phyloP scores from a whole-genome alignment of 2,888 invertebrate genomes.

The Andricus curvator region DNA sequence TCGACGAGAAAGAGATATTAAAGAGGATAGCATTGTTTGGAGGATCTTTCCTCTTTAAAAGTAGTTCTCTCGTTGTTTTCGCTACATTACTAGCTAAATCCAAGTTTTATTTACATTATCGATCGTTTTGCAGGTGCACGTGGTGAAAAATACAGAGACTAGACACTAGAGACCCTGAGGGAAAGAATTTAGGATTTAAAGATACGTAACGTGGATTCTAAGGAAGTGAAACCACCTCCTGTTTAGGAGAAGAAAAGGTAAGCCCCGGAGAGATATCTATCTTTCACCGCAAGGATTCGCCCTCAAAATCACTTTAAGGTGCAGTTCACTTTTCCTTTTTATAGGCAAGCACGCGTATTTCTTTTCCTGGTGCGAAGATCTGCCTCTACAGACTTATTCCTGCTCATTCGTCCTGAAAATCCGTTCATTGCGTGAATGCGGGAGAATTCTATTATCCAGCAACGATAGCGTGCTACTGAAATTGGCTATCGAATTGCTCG shows the following conservation, averaged over 20 bases:
- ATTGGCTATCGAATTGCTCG: constrained; percentile 35
- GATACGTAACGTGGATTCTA: constrained; percentile 43
- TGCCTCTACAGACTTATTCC: constrained; percentile 13
- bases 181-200: constrained; percentile 46
- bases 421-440: constrained; percentile 23
- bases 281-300: constrained; percentile 45
- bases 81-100: background rate
- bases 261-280: constrained; percentile 45
- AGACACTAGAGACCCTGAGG: constrained; percentile 19
- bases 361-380: background rate
- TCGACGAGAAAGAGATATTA: background rate
- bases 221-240: constrained; percentile 42
- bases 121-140: constrained; percentile 23
- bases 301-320: constrained; percentile 51
- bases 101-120: constrained; percentile 25
- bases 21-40: background rate
- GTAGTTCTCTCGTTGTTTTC: background rate
- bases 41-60: background rate
- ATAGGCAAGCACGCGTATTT: constrained; percentile 12
- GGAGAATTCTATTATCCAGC: constrained; percentile 27
- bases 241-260: constrained; percentile 1
- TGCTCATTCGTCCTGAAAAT: constrained; percentile 28
- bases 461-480: constrained; percentile 23
- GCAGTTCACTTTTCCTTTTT: constrained; percentile 24
- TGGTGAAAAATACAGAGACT: constrained; percentile 29